These are phyloP conservation scores for Apotomis capreana DNA, from an alignment of 2,888 invertebrate genomes.

Conservation along the genomic window DNA sequence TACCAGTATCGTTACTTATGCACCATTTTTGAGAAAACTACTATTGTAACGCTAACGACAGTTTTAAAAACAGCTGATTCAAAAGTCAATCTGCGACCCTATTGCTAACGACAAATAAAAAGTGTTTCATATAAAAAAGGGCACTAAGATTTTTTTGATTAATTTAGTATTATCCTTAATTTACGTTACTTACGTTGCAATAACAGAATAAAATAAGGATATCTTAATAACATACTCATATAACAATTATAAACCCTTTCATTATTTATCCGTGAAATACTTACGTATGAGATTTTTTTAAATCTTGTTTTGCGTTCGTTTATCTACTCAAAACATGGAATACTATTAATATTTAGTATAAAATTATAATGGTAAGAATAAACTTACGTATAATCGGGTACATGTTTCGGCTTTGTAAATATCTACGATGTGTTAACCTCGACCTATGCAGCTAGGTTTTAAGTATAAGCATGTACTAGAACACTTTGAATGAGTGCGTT, in stretches of 20 bases:
- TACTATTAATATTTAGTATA: not conserved
- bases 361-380: not conserved
- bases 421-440: conserved; percentile 38
- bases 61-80: no score
- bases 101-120: not conserved
- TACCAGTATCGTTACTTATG: no score
- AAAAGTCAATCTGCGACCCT: no score
- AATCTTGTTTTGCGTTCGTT: not conserved
- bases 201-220: conserved; percentile 10
- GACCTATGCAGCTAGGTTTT: conserved; percentile 15
- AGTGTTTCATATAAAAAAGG: not conserved
- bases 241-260: not conserved
- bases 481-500: conserved; percentile 5
- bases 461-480: conserved; percentile 22
- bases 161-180: not conserved
- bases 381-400: conserved; percentile 30
- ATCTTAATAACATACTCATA: not conserved
- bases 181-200: not conserved
- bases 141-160: not conserved
- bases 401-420: conserved; percentile 39
- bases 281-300: not conserved
- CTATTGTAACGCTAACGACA: no score
- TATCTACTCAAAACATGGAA: not conserved
- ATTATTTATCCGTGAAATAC: not conserved
- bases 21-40: no score